phyloP scores from a whole-genome alignment of 2,797 vertebrate species.

The Amblyopsis hoosieri region DNA sequence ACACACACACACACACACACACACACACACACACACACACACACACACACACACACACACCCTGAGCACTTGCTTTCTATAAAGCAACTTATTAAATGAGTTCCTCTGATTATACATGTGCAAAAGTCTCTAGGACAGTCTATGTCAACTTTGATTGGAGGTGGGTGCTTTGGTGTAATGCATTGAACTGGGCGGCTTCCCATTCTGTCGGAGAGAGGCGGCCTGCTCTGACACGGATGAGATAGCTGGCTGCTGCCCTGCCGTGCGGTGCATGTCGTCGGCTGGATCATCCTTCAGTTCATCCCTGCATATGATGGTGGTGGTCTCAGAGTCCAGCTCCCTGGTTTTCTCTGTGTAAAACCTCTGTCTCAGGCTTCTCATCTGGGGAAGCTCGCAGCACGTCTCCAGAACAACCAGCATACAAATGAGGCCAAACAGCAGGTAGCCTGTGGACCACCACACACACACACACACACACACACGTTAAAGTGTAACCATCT shows the following conservation, averaged over 20 bases:
- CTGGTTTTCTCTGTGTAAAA: constrained; percentile 86
- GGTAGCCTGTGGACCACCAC: constrained; percentile 78
- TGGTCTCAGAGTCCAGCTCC: constrained; percentile 81
- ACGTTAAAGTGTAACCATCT: not conserved
- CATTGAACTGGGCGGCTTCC: not conserved
- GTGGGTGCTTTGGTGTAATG: constrained; percentile 31
- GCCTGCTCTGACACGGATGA: constrained; percentile 72
- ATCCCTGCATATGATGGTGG: constrained; percentile 59
- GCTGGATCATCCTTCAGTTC: constrained; percentile 32
- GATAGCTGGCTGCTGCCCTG: constrained; percentile 48
- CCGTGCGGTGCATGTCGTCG: not conserved
- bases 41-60: too few relatives aligned
- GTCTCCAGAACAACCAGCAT: constrained; percentile 94
- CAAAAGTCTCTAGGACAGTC: constrained; percentile 15
- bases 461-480: constrained; percentile 23
- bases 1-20: too few relatives aligned
- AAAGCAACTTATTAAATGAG: too few relatives aligned
- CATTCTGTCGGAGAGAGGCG: constrained; percentile 38
- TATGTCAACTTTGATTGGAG: constrained; percentile 35
- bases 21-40: too few relatives aligned
- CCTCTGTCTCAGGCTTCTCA: constrained; percentile 86
- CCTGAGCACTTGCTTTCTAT: too few relatives aligned
- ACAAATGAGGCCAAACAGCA: constrained; percentile 88
- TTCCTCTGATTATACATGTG: too few relatives aligned
- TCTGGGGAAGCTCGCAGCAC: constrained; percentile 91